Evolutionary conservation across 1,140 invertebrate species (phyloP), one percentile per base, ranked within the genome.

Genomic region (Drosophila sp.): DNA sequence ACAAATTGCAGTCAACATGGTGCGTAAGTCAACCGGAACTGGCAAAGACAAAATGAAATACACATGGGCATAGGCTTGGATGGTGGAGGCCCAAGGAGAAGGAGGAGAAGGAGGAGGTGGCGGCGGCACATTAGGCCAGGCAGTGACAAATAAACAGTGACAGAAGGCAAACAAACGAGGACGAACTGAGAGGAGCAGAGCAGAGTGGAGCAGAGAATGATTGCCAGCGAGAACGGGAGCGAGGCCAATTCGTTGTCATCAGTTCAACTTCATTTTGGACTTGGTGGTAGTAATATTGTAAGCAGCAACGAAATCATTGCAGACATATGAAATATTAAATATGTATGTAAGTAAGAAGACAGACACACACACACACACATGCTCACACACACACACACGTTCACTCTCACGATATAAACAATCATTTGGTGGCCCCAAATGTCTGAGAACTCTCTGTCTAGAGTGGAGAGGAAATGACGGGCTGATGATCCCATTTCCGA

Each of bases 401-500:
- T 7, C 60, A 27, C 65, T 55, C 55, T 56, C 11, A 35, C 27
- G 60, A 87, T 84, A 86, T 86, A 86, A 86, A 86, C 84, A 86
- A 87, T 86, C 84, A 87, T 86, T 86, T 86, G 83, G 84, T 86
- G 83, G 84, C 74, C 72, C 68, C 70, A 74, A 81, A 79, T 82
- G 76, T 71, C 75, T 81, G 70, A 71, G 63, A 60, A 10, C 6
- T 33, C 6, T 90, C 73, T 76, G 81, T 90, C 73, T 90, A 90
- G 80, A 85, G 78, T 72, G 82, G 85, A 79, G 70, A 90, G 87
- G 89, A 89, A 91, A 86, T 86, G 82, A 84, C 90, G 86, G 89
- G 90, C 90, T 91, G 90, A 91, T 91, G 89, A 91, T 91, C 89
- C 89, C 89, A 89, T 91, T 91, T 91, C 89, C 89, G 84, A 91